Evolutionary conservation across 2,113 vertebrate genomes (phyloP), one percentile per base, ranked within the genome.

Genomic region (Poeciliopsis prolifica): DNA sequence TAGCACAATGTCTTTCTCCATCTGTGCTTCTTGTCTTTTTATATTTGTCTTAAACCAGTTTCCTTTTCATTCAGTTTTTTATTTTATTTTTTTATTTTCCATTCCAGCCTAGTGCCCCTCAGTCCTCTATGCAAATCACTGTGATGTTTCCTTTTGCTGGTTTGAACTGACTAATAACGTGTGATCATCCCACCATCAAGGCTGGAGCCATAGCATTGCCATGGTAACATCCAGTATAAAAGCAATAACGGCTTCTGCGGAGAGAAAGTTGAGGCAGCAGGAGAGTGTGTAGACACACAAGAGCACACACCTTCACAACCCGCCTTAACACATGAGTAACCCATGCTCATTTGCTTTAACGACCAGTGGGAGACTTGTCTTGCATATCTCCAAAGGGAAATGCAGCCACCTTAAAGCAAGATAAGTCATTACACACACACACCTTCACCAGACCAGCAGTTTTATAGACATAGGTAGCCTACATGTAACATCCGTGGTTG

Each of bases 111-210:
- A 77, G 19, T 44, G 13, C 62, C 48, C 40, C 33, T 69, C 65
- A 13, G 33, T 48, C 30, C 74, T 82, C 88, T 67, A 80, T 75
- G 71, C 61, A 79, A 85, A 83, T 86, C 73, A 30, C 75, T 63
- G 2, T 33, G 58, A 30, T 78, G 48, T 82, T 61, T 33, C n/a
- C 61, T 69, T 54, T 42, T 75, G 42, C 65, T 74, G 80, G 87
- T 94, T 93, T 92, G 88, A 95, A 92, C 86, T 91, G 90, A 90
- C 93, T 93, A 93, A 95, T 95, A 94, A 94, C 84, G 90, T 93
- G 93, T 89, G 93, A 96, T 95, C 94, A 92, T 92, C 88, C 92
- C 80, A 70, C 81, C 93, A 89, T 90, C 90, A 90, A 88, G 90
- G 93, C 94, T 88, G 92, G 91, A 88, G 91, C 92, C 85, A 69